Conservation (phyloP, 1,140 invertebrate genomes). For the Radopholus similis region DNA sequence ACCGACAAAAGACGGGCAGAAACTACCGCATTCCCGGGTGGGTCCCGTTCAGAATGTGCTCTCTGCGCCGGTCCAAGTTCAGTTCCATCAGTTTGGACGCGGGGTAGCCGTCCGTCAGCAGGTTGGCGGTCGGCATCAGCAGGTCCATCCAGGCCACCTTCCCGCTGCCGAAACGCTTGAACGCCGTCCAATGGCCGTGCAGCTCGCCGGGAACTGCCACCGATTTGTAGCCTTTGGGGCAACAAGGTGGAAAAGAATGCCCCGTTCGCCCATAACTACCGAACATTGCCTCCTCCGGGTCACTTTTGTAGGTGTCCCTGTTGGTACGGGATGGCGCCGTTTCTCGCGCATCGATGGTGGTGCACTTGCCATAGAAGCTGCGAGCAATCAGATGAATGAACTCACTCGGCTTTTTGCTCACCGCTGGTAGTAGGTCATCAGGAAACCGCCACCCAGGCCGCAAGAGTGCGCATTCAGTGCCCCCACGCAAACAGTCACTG, state of each 20-base stretch:
- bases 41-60: conserved; percentile 45
- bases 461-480: conserved; percentile 77
- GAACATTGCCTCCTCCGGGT: not conserved
- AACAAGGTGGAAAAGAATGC: not conserved
- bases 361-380: conserved; percentile 47
- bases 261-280: not conserved
- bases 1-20: not conserved
- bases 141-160: conserved; percentile 75
- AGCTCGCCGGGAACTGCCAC: conserved; percentile 74
- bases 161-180: conserved; percentile 72
- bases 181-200: conserved; percentile 77
- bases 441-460: conserved; percentile 79
- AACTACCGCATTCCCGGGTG: conserved; percentile 33
- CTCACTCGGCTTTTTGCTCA: conserved; percentile 31
- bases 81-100: conserved; percentile 70
- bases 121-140: conserved; percentile 70
- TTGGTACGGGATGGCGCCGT: conserved; percentile 70
- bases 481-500: conserved; percentile 77
- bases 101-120: conserved; percentile 62
- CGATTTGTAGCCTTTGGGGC: conserved; percentile 38
- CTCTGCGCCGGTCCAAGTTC: conserved; percentile 63
- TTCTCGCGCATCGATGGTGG: conserved; percentile 73
- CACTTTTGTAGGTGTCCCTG: conserved; percentile 68
- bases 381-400: conserved; percentile 36
- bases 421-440: conserved; percentile 74